phyloP scores from a whole-genome alignment of 2,888 invertebrate species.

The Ectemnius cavifrons region DNA sequence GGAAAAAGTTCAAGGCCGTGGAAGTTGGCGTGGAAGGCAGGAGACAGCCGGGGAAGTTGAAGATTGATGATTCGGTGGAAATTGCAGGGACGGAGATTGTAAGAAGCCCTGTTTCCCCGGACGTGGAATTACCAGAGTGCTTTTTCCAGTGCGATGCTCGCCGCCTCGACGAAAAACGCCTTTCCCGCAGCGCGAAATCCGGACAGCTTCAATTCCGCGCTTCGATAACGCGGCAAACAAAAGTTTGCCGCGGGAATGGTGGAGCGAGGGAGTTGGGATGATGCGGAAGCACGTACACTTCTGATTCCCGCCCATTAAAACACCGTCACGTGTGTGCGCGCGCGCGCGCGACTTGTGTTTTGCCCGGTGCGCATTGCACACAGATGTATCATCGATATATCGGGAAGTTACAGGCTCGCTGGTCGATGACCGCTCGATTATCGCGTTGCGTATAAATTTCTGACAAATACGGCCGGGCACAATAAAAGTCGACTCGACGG shows the following conservation, averaged over 20 bases:
- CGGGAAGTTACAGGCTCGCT: background rate
- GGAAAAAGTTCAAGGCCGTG: conserved; percentile 26
- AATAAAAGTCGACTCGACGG: conserved; percentile 36
- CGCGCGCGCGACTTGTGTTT: too few relatives aligned
- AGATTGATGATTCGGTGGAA: conserved; percentile 23
- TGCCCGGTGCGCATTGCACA: too few relatives aligned
- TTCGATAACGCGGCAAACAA: background rate
- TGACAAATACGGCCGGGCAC: conserved; percentile 31
- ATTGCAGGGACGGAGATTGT: conserved; percentile 10
- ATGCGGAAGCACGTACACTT: conserved; percentile 1
- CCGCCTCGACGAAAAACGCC: background rate
- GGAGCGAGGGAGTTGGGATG: background rate
- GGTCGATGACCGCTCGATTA: conserved; percentile 21
- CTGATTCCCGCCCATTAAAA: conserved; percentile 20
- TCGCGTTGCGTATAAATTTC: conserved; percentile 34
- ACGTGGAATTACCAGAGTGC: conserved; percentile 4
- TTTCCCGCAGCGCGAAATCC: conserved; percentile 3
- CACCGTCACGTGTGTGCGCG: background rate
- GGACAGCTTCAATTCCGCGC: background rate
- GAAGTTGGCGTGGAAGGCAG: background rate
- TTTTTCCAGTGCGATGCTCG: background rate
- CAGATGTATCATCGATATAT: background rate
- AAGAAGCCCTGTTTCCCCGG: conserved; percentile 24
- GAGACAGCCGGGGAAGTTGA: conserved; percentile 13
- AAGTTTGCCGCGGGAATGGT: background rate